A percentile compares a stretch with the other conserved stretches of the same genome.
Conservation (phyloP, 2,888 invertebrate species). For the Zygothrica quintamaculata region DNA sequence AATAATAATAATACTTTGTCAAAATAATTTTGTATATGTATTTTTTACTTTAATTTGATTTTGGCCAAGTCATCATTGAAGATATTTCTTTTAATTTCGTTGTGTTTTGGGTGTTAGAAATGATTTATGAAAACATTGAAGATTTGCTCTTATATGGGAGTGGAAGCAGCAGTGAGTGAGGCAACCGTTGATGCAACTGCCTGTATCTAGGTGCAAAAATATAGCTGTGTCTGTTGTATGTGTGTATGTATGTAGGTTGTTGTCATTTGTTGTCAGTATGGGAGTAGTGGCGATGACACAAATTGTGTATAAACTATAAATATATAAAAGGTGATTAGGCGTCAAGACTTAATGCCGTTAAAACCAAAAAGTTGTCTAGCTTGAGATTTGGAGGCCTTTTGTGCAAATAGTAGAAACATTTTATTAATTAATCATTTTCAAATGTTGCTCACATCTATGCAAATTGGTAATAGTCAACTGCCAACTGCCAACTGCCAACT, state of each 20-base stretch:
- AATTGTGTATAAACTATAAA: slow-evolving; percentile 38
- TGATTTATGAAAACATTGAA: slow-evolving; percentile 65
- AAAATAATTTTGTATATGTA: neutral
- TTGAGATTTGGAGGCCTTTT: slow-evolving; percentile 26
- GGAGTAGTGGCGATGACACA: slow-evolving; percentile 53
- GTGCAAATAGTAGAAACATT: slow-evolving; percentile 65
- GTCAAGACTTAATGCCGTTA: slow-evolving; percentile 28
- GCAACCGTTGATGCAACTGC: slow-evolving; percentile 42
- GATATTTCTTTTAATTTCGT: slow-evolving; percentile 34
- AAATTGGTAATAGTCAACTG: slow-evolving; percentile 45
- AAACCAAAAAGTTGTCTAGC: slow-evolving; percentile 33
- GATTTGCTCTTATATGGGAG: slow-evolving; percentile 34
- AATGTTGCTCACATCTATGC: slow-evolving; percentile 56
- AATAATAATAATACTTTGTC: too few species aligned
- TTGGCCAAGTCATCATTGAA: slow-evolving; percentile 45
- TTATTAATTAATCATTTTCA: slow-evolving; percentile 70
- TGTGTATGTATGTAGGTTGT: slow-evolving; percentile 14
- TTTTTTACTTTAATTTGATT: slow-evolving; percentile 10
- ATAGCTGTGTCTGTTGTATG: slow-evolving; percentile 1
- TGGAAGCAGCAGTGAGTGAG: slow-evolving; percentile 37
- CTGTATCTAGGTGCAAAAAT: slow-evolving; percentile 11
- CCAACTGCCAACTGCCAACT: slow-evolving; percentile 20
- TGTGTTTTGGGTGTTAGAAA: slow-evolving; percentile 33
- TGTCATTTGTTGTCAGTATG: slow-evolving; percentile 21
- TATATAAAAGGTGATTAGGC: slow-evolving; percentile 23